Base-by-base conservation (phyloP, 2,113 vertebrate species). In the Sceloporus tristichus region DNA sequence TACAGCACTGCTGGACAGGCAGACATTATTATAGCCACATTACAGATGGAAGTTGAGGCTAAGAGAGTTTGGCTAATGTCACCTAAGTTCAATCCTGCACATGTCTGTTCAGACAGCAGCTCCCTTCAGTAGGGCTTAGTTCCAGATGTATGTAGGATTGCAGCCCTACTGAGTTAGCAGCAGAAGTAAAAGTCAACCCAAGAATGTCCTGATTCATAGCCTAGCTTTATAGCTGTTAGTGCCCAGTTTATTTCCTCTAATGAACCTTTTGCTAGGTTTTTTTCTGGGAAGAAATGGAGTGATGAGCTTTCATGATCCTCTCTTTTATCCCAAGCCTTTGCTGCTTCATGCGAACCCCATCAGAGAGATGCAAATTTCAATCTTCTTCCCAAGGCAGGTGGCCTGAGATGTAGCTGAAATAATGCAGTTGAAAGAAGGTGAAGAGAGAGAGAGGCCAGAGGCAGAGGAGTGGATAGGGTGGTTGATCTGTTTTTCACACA, bases 181-280 rank as follows among this genome's bases (percentile, higher is more conserved):
- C n/a, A 59, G n/a, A 75, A 34, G 34, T 25, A 18, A 74, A 53
- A 38, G 48, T 75, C 83, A 74, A 38, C 19, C 34, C 54, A 85
- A 85, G 83, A 14, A 75, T 75, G 34, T 75, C 71, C 73, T 84
- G 65, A 34, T 84, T 56, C 18, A 73, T 73, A 42, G 68, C 48
- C 56, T 48, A 42, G 2, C 74, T 34, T 76, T 27, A 59, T 74
- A n/a, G 21, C 48, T 25, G 21, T 85, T 75, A 27, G n/a, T 8
- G 34, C 59, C 34, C 48, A 84, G 48, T 13, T 71, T 14, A 8
- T 53, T 34, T 25, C 25, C 82, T 53, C 13, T 62, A 62, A 8
- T 74, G 34, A 62, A 62, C 56, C 79, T 62, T 56, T 53, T 85
- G 70, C n/a, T 75, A 19, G 53, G 21, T 42, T 48, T 16, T 48